Evolutionary conservation across 2,113 vertebrate genomes (phyloP).

Genomic region (Oceanodroma tethys): DNA sequence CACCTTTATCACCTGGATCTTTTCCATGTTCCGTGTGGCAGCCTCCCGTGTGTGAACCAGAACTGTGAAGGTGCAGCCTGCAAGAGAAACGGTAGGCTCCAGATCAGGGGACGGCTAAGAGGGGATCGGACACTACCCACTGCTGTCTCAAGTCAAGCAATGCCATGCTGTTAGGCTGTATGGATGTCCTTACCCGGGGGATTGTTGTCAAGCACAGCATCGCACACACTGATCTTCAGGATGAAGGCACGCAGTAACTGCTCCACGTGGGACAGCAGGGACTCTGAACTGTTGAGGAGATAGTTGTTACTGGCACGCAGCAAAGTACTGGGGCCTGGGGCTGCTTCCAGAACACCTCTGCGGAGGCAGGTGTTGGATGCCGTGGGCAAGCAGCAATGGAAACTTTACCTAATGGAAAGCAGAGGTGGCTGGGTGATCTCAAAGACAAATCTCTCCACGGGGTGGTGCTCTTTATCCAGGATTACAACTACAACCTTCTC

Average conservation of each 20-base stretch:
- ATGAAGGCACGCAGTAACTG: conserved; percentile 95
- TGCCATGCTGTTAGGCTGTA: fast-evolving
- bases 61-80: conserved; percentile 94
- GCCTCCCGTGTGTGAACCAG: conserved; percentile 96
- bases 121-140: fast-evolving
- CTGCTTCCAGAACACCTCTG: not conserved
- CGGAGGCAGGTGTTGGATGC: not conserved
- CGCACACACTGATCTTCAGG: conserved; percentile 96
- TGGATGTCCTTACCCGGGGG: conserved; percentile 81
- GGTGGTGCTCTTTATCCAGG: conserved; percentile 97
- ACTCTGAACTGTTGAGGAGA: conserved; percentile 83
- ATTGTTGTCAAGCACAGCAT: conserved; percentile 94
- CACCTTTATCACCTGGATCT: conserved; percentile 98
- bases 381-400: not conserved
- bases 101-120: not conserved
- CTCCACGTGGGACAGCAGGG: conserved; percentile 90
- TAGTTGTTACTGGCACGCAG: not conserved
- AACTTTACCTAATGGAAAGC: conserved; percentile 87
- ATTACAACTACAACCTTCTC: conserved; percentile 97
- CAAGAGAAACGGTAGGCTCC: not conserved
- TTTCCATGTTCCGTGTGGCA: conserved; percentile 96
- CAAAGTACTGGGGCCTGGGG: not conserved
- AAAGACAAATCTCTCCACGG: conserved; percentile 98
- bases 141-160: not conserved
- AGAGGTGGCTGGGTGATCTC: conserved; percentile 94